A percentile compares a stretch with the other conserved stretches of the same genome.
Conservation (phyloP, 1,140 invertebrate genomes). For the Melitaea cinxia region DNA sequence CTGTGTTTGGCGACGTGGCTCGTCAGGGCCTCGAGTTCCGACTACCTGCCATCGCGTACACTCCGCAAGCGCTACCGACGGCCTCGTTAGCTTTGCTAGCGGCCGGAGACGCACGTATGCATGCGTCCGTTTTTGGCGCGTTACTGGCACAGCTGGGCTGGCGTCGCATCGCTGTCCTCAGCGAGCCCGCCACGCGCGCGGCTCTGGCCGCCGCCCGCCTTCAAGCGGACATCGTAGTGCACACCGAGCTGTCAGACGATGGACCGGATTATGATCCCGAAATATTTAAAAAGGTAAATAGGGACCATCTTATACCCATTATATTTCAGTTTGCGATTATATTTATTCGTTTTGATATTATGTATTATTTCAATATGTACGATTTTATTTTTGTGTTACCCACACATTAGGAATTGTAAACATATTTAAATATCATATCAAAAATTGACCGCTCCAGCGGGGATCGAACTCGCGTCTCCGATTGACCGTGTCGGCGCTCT, state of each 20-base stretch:
- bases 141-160: conserved; percentile 45
- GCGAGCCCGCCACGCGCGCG: conserved; percentile 52
- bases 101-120: conserved; percentile 48
- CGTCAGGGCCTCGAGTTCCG: conserved; percentile 47
- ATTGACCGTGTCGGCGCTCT: no score
- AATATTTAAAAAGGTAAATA: conserved; percentile 44
- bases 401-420: no score
- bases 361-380: no score
- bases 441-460: no score
- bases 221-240: conserved; percentile 45
- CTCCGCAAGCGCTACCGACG: conserved; percentile 47
- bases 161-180: conserved; percentile 54
- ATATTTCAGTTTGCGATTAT: no score
- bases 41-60: conserved; percentile 62
- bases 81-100: conserved; percentile 42
- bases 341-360: no score
- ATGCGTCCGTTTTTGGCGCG: conserved; percentile 41
- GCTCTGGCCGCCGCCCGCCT: conserved; percentile 46
- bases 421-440: no score
- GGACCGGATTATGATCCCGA: conserved; percentile 42
- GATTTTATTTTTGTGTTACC: no score
- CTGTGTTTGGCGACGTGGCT: conserved; percentile 59
- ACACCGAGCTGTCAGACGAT: conserved; percentile 55
- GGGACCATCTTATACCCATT: background rate
- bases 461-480: no score